phyloP scores from a whole-genome alignment of 2,888 invertebrate species.

The Nycteola revayana region DNA sequence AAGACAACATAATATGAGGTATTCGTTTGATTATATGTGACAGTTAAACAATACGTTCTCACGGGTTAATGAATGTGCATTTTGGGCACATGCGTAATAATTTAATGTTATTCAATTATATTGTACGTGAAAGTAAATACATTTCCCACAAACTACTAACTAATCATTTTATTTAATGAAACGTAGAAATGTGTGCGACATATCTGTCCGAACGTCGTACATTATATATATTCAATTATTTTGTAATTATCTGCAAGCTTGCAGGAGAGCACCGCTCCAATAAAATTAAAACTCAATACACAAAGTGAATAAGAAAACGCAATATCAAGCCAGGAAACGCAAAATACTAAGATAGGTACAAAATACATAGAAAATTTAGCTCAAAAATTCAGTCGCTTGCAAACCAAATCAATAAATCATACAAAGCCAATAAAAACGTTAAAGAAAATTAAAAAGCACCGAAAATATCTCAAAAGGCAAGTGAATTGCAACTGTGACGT shows the following conservation, averaged over 20 bases:
- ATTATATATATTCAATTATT: no score
- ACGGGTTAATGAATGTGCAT: constrained; percentile 70
- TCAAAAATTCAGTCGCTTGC: no score
- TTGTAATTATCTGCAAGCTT: no score
- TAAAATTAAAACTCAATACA: no score
- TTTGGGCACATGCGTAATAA: constrained; percentile 62
- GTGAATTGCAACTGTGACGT: constrained; percentile 40
- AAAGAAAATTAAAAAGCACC: constrained; percentile 19
- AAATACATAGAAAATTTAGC: no score
- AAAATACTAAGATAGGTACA: no score
- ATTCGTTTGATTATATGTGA: constrained; percentile 46
- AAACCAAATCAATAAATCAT: not conserved
- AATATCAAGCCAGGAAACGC: no score
- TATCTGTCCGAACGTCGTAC: no score
- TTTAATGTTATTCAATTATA: constrained; percentile 62
- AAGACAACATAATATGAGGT: constrained; percentile 25
- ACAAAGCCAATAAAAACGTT: constrained; percentile 18
- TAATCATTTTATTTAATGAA: constrained; percentile 45
- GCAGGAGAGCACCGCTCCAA: no score
- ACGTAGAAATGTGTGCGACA: no score
- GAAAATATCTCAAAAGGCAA: constrained; percentile 25
- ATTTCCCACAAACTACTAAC: constrained; percentile 56
- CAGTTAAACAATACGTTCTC: constrained; percentile 72
- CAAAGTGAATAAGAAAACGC: no score
- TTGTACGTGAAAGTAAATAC: constrained; percentile 58